Conservation (phyloP, 2,797 vertebrate species). For the Sciaenops ocellatus region DNA sequence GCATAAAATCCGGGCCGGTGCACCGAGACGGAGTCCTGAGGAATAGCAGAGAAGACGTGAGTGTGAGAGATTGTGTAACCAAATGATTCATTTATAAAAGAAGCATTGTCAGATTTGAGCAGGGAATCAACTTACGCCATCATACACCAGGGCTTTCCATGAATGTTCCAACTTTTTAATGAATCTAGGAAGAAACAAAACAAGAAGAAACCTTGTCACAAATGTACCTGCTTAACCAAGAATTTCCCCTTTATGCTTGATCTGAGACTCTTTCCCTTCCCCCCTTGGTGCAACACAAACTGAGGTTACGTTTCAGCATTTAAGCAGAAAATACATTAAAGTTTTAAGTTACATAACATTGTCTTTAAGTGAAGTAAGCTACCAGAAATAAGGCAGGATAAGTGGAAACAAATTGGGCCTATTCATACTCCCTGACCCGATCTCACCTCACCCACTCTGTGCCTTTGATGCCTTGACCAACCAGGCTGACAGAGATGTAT, state of each 20-base stretch:
- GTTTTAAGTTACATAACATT: constrained; percentile 17
- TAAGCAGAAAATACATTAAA: constrained; percentile 26
- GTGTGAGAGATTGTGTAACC: constrained; percentile 26
- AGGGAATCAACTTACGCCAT: constrained; percentile 89
- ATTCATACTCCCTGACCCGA: constrained; percentile 41
- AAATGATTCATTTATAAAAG: constrained; percentile 68
- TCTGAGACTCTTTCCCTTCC: constrained; percentile 6
- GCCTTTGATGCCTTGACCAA: constrained; percentile 6
- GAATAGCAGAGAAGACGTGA: constrained; percentile 33
- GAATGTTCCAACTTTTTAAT: constrained; percentile 99
- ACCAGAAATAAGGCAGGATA: constrained; percentile 14
- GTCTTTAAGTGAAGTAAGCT: constrained; percentile 12
- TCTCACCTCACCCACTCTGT: constrained; percentile 16
- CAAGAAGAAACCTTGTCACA: constrained; percentile 48
- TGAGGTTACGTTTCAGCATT: constrained; percentile 12
- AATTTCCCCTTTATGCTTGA: constrained; percentile 30
- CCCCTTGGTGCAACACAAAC: constrained; percentile 3
- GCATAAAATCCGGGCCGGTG: constrained; percentile 97
- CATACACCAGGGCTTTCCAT: constrained; percentile 98
- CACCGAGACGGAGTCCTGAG: constrained; percentile 95
- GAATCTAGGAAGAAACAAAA: constrained; percentile 85
- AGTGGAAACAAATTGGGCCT: constrained; percentile 24
- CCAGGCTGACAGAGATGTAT: constrained; percentile 41
- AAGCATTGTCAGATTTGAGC: constrained; percentile 43
- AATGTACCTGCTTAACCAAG: constrained; percentile 9